Conservation (phyloP, 23 tunicate genomes). For the Ascidia mentula region DNA sequence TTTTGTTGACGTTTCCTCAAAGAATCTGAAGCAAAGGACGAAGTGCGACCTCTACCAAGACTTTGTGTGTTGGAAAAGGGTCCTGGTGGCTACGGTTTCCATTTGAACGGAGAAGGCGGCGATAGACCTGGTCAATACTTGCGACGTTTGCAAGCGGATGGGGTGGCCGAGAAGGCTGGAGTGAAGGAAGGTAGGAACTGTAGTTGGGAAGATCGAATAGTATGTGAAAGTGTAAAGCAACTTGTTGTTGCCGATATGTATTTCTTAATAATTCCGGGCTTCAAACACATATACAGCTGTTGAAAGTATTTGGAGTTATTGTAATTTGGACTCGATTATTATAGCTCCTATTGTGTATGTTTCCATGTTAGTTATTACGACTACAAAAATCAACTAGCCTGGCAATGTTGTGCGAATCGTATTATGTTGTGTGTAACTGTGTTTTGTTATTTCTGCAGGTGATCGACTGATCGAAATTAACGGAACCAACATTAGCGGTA, state of each 20-base stretch:
- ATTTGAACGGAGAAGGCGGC: constrained; percentile 57
- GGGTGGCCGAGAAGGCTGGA: constrained; percentile 79
- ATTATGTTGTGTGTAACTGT: too few relatives aligned
- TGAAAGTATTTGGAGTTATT: background rate
- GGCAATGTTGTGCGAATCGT: too few relatives aligned
- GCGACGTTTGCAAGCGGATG: constrained; percentile 37
- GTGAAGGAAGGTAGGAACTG: constrained; percentile 74
- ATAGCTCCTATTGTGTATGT: too few relatives aligned
- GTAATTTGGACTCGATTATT: background rate
- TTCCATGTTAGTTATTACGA: too few relatives aligned
- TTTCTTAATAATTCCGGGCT: too few relatives aligned
- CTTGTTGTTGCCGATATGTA: too few relatives aligned
- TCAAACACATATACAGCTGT: too few relatives aligned
- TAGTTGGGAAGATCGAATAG: too few relatives aligned
- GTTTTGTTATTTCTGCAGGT: too few relatives aligned
- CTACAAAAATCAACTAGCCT: too few relatives aligned
- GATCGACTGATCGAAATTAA: constrained; percentile 89
- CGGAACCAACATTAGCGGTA: constrained; percentile 35
- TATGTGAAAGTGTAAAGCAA: too few relatives aligned
- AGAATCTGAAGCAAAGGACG: constrained; percentile 22
- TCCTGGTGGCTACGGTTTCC: constrained; percentile 67
- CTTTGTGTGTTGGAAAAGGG: constrained; percentile 42
- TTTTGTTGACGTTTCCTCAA: too few relatives aligned
- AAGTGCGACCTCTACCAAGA: constrained; percentile 58
- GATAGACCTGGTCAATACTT: constrained; percentile 71